Base-by-base conservation (phyloP, 1,140 invertebrate genomes). In the Arctopsyche grandis region DNA sequence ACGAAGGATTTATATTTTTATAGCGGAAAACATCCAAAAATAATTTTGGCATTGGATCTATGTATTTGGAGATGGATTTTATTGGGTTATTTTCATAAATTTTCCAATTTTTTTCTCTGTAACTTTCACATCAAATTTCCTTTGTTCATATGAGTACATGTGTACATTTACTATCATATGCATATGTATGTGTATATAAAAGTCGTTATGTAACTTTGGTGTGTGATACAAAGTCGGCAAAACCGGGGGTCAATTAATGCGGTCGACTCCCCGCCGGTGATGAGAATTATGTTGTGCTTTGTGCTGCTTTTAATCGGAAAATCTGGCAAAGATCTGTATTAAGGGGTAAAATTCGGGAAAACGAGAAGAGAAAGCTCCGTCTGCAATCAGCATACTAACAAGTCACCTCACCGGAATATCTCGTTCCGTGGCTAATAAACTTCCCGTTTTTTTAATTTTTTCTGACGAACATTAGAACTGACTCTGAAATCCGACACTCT, bases 371-470 rank as follows among this genome's bases (percentile, higher is more conserved):
- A 1, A 1, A 16, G 56, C 56, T n/a, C 9, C 1, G 56, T 9
- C 1, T 19, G 56, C 56, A 60, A 60, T 60, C 56, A 60, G 16
- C 56, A 21, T 60, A 21, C 56, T 21, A 60, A 60, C 56, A 60
- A 60, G 56, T 21, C 56, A 38, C 29, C 29, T 1, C 3, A 1
- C 1, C 29, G 29, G 29, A 1, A 38, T 7, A 38, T 38, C 29
- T 1, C 29, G 7, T 38, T 38, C 7, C 29, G 29, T 4, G 3
- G 1, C 29, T 16, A 21, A 60, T 19, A 60, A 60, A 16, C 56
- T 19, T 19, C 56, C 5, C 56, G 9, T 60, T 60, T 38, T n/a
- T n/a, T n/a, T n/a, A n/a, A n/a, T n/a, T n/a, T n/a, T 38, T 16
- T 10, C 9, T 9, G 56, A 1, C 19, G 56, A 21, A 60, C 16